Conservation (phyloP, 1,140 invertebrate species). For the Riptortus pedestris region DNA sequence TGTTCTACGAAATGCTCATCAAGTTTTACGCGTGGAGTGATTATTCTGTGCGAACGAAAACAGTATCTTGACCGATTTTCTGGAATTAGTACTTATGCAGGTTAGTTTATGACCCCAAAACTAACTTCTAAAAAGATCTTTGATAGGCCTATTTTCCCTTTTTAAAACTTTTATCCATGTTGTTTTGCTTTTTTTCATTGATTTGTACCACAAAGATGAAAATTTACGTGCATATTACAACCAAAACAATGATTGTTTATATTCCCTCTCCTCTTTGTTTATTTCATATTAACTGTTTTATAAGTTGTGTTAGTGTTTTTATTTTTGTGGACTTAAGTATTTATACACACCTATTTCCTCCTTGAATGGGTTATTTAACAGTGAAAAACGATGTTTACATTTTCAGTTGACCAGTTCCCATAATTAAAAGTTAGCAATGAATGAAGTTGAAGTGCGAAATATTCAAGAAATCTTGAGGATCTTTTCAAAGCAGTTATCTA, state of each 20-base stretch:
- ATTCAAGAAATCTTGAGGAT: background rate
- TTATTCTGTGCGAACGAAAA: background rate
- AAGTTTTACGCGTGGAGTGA: background rate
- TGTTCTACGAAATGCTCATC: background rate
- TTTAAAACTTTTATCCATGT: no score
- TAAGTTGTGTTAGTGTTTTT: background rate
- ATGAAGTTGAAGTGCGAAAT: background rate
- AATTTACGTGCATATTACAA: background rate
- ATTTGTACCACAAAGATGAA: no score
- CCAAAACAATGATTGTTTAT: background rate
- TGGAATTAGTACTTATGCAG: background rate
- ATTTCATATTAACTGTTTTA: background rate
- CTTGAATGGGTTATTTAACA: no score
- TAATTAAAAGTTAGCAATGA: background rate
- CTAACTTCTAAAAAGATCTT: background rate
- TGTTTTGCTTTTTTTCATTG: no score
- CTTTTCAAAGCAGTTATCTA: background rate
- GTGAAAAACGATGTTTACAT: no score
- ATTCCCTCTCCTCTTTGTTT: background rate
- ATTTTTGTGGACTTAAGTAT: no score
- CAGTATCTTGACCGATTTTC: background rate
- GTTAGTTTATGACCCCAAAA: conserved; percentile 17
- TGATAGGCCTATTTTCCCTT: no score
- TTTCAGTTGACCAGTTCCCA: background rate
- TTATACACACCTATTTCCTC: no score